Evolutionary conservation across 2,797 vertebrate genomes (phyloP).

Genomic region (Ispidina picta): DNA sequence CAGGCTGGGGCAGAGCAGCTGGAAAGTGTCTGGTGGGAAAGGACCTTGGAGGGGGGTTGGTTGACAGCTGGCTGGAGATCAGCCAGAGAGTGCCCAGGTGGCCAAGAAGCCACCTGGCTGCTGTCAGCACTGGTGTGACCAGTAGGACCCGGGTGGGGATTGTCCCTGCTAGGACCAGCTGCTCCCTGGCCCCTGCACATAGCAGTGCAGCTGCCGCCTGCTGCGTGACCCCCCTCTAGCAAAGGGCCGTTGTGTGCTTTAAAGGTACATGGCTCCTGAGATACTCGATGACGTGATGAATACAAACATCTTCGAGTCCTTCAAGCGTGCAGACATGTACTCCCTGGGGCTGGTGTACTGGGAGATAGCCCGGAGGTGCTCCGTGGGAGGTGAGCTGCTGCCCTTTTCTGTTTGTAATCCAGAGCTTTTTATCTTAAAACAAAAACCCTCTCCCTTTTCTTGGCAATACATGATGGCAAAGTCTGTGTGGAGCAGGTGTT

Average conservation of each 20-base stretch:
- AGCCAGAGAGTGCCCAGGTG: too few species aligned
- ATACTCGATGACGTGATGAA: slow-evolving; percentile 95
- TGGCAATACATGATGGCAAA: background rate
- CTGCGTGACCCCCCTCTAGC: background rate
- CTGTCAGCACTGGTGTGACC: too few species aligned
- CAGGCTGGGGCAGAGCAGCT: too few species aligned
- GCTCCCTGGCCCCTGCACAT: rapidly evolving
- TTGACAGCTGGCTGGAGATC: too few species aligned
- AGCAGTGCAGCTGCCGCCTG: background rate
- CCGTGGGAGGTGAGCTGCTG: slow-evolving; percentile 84
- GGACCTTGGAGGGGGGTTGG: too few species aligned
- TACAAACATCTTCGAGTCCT: slow-evolving; percentile 91
- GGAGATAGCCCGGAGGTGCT: slow-evolving; percentile 94
- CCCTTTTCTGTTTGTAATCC: background rate
- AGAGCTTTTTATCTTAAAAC: background rate
- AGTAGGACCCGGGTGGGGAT: too few species aligned
- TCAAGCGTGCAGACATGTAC: slow-evolving; percentile 95
- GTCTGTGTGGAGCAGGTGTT: background rate
- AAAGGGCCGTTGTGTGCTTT: background rate
- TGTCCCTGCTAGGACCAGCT: background rate
- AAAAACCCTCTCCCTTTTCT: background rate
- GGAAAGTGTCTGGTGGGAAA: too few species aligned
- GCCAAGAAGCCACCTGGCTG: too few species aligned
- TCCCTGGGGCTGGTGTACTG: slow-evolving; percentile 94
- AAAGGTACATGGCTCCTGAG: slow-evolving; percentile 98